Percentiles rank a stretch among this genome's conserved stretches.
phyloP scores from a whole-genome alignment of 2,888 invertebrate species.

The Ormyrus pomaceus region DNA sequence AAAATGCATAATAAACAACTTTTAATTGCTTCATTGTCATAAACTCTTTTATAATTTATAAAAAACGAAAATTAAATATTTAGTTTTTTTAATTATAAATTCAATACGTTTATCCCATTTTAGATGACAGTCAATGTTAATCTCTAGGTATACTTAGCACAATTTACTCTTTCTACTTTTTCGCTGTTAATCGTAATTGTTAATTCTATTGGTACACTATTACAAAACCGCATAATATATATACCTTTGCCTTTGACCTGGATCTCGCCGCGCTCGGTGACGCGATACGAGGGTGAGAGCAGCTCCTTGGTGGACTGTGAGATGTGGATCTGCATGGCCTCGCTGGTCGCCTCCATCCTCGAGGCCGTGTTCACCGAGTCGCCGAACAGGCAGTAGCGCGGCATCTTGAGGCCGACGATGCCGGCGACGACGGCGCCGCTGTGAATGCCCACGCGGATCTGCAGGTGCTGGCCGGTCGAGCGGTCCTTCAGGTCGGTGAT shows the following conservation, averaged over 20 bases:
- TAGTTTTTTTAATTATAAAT: no score
- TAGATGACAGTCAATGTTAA: no score
- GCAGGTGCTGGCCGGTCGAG: slow-evolving; percentile 90
- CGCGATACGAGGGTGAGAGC: slow-evolving; percentile 84
- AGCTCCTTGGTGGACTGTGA: slow-evolving; percentile 91
- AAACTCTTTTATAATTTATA: no score
- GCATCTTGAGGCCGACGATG: slow-evolving; percentile 96
- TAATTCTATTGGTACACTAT: no score
- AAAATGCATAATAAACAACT: no score
- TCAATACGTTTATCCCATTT: no score
- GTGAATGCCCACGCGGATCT: slow-evolving; percentile 91
- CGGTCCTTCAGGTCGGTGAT: slow-evolving; percentile 95
- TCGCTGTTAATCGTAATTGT: no score
- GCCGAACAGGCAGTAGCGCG: slow-evolving; percentile 88
- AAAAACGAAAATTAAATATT: no score
- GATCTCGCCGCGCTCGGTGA: slow-evolving; percentile 88
- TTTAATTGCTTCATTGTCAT: no score
- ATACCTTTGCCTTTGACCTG: slow-evolving; percentile 93
- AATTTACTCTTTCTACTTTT: no score
- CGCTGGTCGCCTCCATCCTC: slow-evolving; percentile 94
- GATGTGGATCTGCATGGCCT: slow-evolving; percentile 96
- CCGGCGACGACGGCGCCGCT: slow-evolving; percentile 95
- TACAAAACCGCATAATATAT: no score
- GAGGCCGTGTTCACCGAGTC: slow-evolving; percentile 95
- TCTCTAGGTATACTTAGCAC: no score